Evolutionary conservation across 2,113 vertebrate species (phyloP), one percentile per base, ranked within the genome.

Genomic region (Corvus cornix): DNA sequence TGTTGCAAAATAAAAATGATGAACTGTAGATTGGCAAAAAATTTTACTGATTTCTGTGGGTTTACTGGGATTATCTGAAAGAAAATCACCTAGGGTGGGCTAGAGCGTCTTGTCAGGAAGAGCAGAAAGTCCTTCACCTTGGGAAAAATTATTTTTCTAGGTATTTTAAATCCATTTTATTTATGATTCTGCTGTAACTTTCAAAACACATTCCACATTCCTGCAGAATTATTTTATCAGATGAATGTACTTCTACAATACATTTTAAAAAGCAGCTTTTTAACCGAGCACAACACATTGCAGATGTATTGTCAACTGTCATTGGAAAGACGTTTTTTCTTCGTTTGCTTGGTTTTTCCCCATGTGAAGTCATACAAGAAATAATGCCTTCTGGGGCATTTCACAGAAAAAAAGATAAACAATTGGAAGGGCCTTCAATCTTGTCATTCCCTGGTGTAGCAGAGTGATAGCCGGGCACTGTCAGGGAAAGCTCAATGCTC

Each of bases 371-470:
- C 84, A 70, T 18, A 93, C 63, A 93, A 93, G 87, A 95, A 94
- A 88, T 83, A 87, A 69, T 81, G 90, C 84, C 90, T 95, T 93
- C 81, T 93, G 85, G 82, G 91, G 70, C 75, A 94, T 44, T 70
- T 19, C 52, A 41, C 0, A 51, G 48, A 30, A 76, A 67, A 63
- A 64, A 44, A 90, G 55, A 90, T 56, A 76, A 83, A 79, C 66
- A 67, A 75, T 60, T 84, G 79, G 74, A 92, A 78, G 48, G 82
- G 64, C 72, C 83, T 92, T 96, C 92, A 90, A 81, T 96, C 87
- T 90, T 95, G 60, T 94, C 79, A 53, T 62, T 88, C 64, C 77
- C 64, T 63, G 10, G 53, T 12, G 43, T 33, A 53, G 68, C 41
- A 46, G 73, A 78, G 46, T 24, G 70, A 76, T 23, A 67, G 80